A percentile compares a stretch with the other conserved stretches of the same genome.
Evolutionary conservation across 2,797 vertebrate genomes (phyloP).

Genomic region (Squalus acanthias): DNA sequence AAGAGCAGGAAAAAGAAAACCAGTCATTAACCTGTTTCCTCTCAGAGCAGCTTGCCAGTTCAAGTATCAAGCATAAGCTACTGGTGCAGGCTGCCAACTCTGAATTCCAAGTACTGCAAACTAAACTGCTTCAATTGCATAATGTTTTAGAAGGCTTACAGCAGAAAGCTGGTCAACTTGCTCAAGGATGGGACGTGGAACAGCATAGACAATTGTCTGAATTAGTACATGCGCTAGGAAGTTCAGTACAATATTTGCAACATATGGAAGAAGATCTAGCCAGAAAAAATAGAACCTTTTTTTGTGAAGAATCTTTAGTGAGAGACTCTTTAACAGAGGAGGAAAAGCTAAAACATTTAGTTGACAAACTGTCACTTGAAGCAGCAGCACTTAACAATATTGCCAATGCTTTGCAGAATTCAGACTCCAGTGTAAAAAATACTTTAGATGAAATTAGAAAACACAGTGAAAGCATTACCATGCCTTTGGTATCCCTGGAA

Average conservation of each 20-base stretch:
- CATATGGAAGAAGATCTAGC: slow-evolving; percentile 17
- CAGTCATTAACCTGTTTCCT: background rate
- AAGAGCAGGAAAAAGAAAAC: background rate
- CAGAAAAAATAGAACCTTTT: background rate
- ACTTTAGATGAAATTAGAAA: slow-evolving; percentile 50
- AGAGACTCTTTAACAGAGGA: slow-evolving; percentile 46
- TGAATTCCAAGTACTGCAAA: slow-evolving; percentile 27
- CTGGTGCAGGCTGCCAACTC: background rate
- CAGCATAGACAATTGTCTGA: slow-evolving; percentile 3
- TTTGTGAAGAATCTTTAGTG: slow-evolving; percentile 45
- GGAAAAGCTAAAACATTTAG: slow-evolving; percentile 54
- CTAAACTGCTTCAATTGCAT: slow-evolving; percentile 19
- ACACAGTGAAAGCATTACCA: slow-evolving; percentile 49
- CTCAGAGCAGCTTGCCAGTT: background rate
- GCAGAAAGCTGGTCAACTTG: slow-evolving; percentile 25
- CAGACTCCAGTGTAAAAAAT: slow-evolving; percentile 52
- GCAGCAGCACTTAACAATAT: slow-evolving; percentile 58
- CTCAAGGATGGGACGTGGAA: slow-evolving; percentile 7
- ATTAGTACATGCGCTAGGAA: background rate
- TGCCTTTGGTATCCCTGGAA: slow-evolving; percentile 42
- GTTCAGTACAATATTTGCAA: slow-evolving; percentile 26
- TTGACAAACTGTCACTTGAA: slow-evolving; percentile 57
- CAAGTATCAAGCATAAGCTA: background rate
- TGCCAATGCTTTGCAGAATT: slow-evolving; percentile 55
- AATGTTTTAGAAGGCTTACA: slow-evolving; percentile 16